These are phyloP conservation scores for Heliangelus exortis DNA, from an alignment of 2,797 vertebrate species.

Conservation along the genomic window DNA sequence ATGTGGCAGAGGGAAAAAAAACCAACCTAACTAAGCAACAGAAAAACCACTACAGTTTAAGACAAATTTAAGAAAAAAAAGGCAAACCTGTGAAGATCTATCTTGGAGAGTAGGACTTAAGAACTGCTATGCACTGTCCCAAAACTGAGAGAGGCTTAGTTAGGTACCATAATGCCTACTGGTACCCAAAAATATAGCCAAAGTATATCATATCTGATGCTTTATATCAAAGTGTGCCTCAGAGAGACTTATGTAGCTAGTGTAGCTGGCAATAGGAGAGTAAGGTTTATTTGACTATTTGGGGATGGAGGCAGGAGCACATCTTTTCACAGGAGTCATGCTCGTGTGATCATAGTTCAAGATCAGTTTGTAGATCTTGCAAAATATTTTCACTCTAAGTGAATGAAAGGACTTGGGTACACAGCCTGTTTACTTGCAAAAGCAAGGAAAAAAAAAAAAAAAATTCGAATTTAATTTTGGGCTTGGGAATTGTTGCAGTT, in stretches of 20 bases:
- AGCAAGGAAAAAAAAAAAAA: background rate
- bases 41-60: background rate
- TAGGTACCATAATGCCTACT: background rate
- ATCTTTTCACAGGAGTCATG: background rate
- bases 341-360: background rate
- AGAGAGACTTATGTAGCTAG: background rate
- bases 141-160: background rate
- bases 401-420: background rate
- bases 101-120: background rate
- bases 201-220: background rate
- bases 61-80: background rate
- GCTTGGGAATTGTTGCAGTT: background rate
- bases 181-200: background rate
- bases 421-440: background rate
- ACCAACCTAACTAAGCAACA: background rate
- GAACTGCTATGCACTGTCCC: background rate
- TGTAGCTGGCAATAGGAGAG: background rate
- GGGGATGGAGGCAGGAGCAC: background rate
- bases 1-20: background rate
- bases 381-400: background rate
- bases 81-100: background rate
- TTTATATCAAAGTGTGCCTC: background rate
- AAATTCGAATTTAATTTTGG: background rate
- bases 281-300: background rate
- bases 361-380: background rate